A percentile compares a stretch with the other conserved stretches of the same genome.
Conservation (phyloP, 2,797 vertebrate species). For the Buceros bicornis region DNA sequence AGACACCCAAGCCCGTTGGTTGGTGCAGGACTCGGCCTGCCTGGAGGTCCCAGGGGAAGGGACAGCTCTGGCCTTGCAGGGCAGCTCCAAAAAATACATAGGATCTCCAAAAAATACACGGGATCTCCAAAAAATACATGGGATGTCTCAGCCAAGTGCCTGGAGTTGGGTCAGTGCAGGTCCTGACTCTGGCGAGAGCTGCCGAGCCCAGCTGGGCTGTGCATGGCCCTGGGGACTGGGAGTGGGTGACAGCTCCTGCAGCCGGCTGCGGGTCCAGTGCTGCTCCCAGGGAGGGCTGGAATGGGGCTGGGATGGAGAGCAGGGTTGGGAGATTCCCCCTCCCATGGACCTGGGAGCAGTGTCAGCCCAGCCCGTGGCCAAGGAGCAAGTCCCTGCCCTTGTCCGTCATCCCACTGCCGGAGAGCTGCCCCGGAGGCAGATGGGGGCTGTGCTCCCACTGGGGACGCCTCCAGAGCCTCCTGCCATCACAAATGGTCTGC, state of each 20-base stretch:
- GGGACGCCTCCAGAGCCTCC: not conserved
- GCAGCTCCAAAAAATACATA: not conserved
- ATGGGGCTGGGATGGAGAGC: not conserved
- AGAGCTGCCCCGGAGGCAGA: not conserved
- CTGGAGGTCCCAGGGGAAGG: not conserved
- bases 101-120: no score
- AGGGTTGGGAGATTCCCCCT: not conserved
- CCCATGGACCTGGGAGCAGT: not conserved
- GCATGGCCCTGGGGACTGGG: not conserved
- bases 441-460: not conserved
- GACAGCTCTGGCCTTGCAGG: not conserved
- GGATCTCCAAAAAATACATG: not conserved
- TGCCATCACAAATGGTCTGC: not conserved
- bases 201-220: not conserved
- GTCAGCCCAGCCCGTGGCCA: not conserved
- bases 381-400: not conserved
- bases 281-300: not conserved
- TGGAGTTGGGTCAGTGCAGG: not conserved
- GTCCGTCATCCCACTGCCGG: fast-evolving
- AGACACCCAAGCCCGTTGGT: not conserved
- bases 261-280: not conserved
- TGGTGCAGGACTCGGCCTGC: not conserved
- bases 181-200: not conserved
- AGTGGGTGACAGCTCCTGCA: not conserved
- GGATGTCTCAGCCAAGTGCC: not conserved